These are phyloP conservation scores for Taxidea taxus DNA, from an alignment of 2,113 vertebrate species.

Conservation along the genomic window DNA sequence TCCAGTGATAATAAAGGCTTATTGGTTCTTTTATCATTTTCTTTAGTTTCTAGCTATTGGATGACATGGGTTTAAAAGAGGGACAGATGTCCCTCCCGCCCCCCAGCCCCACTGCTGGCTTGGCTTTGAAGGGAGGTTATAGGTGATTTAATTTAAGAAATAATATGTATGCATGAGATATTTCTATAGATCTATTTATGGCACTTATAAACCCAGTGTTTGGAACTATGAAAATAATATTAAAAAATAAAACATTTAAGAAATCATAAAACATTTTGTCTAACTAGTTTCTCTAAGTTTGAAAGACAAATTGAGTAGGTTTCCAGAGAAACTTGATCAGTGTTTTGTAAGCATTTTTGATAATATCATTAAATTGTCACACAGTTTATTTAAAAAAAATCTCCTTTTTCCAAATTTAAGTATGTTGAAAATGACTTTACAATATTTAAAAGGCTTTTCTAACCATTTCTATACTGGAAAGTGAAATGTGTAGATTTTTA, in stretches of 20 bases:
- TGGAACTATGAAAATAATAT: not conserved
- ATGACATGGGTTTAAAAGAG: not conserved
- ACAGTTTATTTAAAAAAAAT: not conserved
- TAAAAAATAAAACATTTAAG: not conserved
- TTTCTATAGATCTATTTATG: not conserved
- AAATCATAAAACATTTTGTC: not conserved
- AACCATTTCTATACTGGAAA: not conserved
- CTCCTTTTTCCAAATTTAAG: not conserved
- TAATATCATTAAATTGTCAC: not conserved
- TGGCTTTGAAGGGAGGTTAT: not conserved
- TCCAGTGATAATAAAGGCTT: not conserved
- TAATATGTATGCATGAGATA: not conserved
- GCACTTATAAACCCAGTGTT: not conserved
- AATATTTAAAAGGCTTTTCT: not conserved
- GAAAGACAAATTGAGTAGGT: not conserved
- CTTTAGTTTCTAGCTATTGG: not conserved
- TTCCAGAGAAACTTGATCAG: not conserved
- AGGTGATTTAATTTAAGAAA: conserved; percentile 5
- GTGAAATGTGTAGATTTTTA: not conserved
- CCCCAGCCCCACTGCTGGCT: not conserved
- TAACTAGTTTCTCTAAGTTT: not conserved
- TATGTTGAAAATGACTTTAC: conserved; percentile 32
- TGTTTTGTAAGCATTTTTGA: conserved; percentile 3
- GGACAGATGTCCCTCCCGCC: not conserved
- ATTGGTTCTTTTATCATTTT: not conserved